Evolutionary conservation across 1,140 invertebrate species (phyloP), one percentile per base, ranked within the genome.

Genomic region (Drosophila sproati): DNA sequence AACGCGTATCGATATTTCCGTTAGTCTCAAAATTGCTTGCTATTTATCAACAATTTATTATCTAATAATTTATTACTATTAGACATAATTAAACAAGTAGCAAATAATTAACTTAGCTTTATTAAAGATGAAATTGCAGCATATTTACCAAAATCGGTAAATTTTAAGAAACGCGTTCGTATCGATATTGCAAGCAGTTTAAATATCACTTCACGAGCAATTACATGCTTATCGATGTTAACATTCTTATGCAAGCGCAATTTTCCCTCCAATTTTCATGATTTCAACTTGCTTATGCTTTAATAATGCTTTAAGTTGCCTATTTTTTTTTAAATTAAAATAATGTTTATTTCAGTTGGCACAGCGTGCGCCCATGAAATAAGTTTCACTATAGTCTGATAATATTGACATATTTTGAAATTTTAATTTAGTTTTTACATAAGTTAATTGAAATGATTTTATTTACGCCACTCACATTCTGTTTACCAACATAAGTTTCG

Each of bases 201-300:
- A 4, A 4, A 43, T 43, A 4, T n/a, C 39, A 43, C 39, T n/a
- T 41, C 2, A 37, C n/a, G 41, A 32, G 10, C 3, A 32, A 5
- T 48, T 43, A 50, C 20, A 50, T 50, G 32, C 3, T 2, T 32
- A 55, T 55, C 41, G 47, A 52, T 67, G 29, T 10, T 31, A 29
- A 4, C 4, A 56, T 29, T 28, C 29, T 47, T 47, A 10, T 2
- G n/a, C 20, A 52, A 54, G 6, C 29, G 37, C 8, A 37, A 29
- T 37, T 73, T 67, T 67, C 70, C 70, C 70, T 57, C 63, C 70
- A 67, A 51, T 59, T 57, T 59, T 37, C 4, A 37, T 31, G 31
- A 41, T 5, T 59, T 56, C 8, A 39, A 63, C 20, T 4, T 35
- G 10, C 3, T 43, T 43, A 43, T 43, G 3, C n/a, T 43, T 43